Evolutionary conservation across 1,140 invertebrate species (phyloP).

Genomic region (Coelopa frigida): DNA sequence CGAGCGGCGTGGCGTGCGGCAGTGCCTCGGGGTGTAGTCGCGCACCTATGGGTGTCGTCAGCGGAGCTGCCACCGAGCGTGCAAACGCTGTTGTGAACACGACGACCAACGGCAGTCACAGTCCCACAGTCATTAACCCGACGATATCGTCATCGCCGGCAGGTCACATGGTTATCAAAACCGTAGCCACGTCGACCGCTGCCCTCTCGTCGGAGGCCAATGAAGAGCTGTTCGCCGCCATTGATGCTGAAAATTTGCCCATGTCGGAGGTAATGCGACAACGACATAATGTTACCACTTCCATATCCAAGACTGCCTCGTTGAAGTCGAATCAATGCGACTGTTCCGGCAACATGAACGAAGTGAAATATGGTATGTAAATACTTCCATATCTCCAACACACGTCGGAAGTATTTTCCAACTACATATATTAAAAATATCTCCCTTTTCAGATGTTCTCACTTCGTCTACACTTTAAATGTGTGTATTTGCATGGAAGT

Average conservation of each 20-base stretch:
- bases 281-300: not conserved
- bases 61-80: not conserved
- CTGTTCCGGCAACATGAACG: too few species aligned
- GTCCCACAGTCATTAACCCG: not conserved
- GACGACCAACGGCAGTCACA: not conserved
- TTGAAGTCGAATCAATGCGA: too few species aligned
- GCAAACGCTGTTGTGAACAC: not conserved
- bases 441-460: too few species aligned
- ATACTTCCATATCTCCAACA: too few species aligned
- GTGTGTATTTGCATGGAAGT: too few species aligned
- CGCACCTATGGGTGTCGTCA: not conserved
- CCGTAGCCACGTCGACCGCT: not conserved
- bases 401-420: too few species aligned
- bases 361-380: too few species aligned
- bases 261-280: not conserved
- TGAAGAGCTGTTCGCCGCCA: not conserved
- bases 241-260: not conserved
- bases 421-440: too few species aligned
- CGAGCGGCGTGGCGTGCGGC: not conserved
- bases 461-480: too few species aligned
- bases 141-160: not conserved
- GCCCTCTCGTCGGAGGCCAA: not conserved
- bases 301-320: too few species aligned
- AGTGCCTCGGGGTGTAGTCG: not conserved
- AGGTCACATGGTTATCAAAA: too few species aligned